These are phyloP conservation scores for Limanda limanda DNA, from an alignment of 2,113 vertebrate species.

Conservation along the genomic window DNA sequence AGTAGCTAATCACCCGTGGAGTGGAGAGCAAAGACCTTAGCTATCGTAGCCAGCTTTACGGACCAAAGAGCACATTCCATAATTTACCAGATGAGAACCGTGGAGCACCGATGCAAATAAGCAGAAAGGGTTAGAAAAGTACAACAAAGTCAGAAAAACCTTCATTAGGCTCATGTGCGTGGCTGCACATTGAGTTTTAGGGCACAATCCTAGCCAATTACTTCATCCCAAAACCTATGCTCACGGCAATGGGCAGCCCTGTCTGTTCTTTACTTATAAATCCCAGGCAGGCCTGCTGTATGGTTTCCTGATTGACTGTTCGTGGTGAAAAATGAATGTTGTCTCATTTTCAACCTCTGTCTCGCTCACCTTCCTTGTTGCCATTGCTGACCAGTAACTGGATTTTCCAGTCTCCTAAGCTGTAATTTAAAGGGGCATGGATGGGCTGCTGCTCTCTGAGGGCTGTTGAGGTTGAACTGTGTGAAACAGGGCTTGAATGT, in stretches of 20 bases:
- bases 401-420: slow-evolving; percentile 46
- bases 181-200: slow-evolving; percentile 61
- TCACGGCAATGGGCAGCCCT: slow-evolving; percentile 58
- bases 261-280: slow-evolving; percentile 74
- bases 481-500: slow-evolving; percentile 58
- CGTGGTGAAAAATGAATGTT: slow-evolving; percentile 63
- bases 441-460: slow-evolving; percentile 47
- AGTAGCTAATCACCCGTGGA: slow-evolving; percentile 55
- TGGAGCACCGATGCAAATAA: slow-evolving; percentile 48
- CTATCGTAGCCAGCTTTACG: slow-evolving; percentile 48
- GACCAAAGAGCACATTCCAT: slow-evolving; percentile 61
- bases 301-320: slow-evolving; percentile 67
- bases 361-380: slow-evolving; percentile 40
- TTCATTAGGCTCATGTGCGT: slow-evolving; percentile 62
- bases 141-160: slow-evolving; percentile 57
- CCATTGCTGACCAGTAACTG: slow-evolving; percentile 57
- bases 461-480: slow-evolving; percentile 43
- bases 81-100: slow-evolving; percentile 58
- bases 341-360: slow-evolving; percentile 49
- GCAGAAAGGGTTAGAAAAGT: slow-evolving; percentile 48
- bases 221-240: slow-evolving; percentile 63
- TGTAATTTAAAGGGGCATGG: slow-evolving; percentile 54
- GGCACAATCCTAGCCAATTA: slow-evolving; percentile 75
- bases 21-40: slow-evolving; percentile 51
- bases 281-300: slow-evolving; percentile 56